Conservation (phyloP, 2,113 vertebrate species). For the Dendrocopos noguchii region DNA sequence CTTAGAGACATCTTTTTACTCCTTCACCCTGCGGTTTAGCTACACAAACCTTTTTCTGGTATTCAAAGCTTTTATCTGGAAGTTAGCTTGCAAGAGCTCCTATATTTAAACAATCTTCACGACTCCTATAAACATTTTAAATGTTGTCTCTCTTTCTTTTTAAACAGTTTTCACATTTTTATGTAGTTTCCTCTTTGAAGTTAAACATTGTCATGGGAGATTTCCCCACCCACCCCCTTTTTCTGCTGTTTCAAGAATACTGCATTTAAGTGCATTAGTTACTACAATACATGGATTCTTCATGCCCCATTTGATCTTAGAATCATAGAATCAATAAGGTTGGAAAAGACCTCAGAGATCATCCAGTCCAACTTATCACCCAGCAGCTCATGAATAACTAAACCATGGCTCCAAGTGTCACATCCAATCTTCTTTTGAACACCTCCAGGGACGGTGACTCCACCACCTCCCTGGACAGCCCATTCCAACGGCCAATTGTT, state of each 20-base stretch:
- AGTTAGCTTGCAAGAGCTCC: neutral
- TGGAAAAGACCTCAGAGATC: too few relatives aligned
- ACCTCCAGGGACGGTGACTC: too few relatives aligned
- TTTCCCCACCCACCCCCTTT: neutral
- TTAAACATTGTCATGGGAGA: neutral
- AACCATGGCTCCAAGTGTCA: too few relatives aligned
- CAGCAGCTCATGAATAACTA: too few relatives aligned
- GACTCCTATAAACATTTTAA: neutral
- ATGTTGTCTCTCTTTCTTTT: neutral
- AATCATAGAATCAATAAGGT: too few relatives aligned
- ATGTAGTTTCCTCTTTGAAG: constrained; percentile 1
- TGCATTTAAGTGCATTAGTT: neutral
- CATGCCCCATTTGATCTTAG: neutral
- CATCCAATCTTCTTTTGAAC: too few relatives aligned
- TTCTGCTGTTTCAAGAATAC: neutral
- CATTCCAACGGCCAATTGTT: neutral
- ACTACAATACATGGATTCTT: neutral
- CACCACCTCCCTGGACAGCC: too few relatives aligned
- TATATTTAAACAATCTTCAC: constrained; percentile 1
- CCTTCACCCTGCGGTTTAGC: neutral
- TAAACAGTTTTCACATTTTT: neutral
- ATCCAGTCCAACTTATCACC: too few relatives aligned
- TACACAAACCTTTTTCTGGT: neutral
- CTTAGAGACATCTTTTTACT: neutral
- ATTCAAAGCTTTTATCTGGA: neutral